A percentile compares a stretch with the other conserved stretches of the same genome.
These are phyloP conservation scores for Hypotaenidia philippensis DNA, from an alignment of 2,797 vertebrate species.

Conservation along the genomic window DNA sequence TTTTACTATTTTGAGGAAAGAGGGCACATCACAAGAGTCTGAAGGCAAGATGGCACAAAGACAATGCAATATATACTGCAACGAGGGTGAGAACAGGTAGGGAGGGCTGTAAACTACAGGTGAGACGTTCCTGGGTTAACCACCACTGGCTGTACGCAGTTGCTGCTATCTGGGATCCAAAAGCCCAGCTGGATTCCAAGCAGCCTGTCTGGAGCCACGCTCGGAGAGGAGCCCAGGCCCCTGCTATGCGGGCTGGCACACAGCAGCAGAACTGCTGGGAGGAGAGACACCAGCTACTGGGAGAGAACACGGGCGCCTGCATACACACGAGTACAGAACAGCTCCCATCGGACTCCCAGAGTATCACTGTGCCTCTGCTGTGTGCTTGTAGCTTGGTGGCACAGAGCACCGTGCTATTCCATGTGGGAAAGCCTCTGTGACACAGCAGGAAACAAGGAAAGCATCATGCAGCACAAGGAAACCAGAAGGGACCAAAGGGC, in stretches of 20 bases:
- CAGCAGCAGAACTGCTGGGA: not conserved
- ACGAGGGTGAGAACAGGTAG: not conserved
- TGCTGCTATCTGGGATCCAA: not conserved
- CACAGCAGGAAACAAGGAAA: not conserved
- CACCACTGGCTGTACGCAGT: not conserved
- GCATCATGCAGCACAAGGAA: not conserved
- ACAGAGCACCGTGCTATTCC: not conserved
- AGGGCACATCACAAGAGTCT: not conserved
- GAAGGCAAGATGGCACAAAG: not conserved
- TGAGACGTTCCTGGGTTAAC: not conserved
- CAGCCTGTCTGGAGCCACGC: not conserved
- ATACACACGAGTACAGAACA: too few species aligned
- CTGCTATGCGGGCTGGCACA: not conserved
- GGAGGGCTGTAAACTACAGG: not conserved
- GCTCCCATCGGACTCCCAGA: not conserved
- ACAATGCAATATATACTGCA: not conserved
- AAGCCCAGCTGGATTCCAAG: too few species aligned
- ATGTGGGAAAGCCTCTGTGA: not conserved
- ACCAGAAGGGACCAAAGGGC: not conserved
- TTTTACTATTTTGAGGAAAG: not conserved
- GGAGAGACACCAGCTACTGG: not conserved
- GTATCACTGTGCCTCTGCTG: not conserved
- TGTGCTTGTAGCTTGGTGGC: not conserved
- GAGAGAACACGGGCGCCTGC: fast-evolving
- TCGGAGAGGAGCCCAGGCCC: not conserved